These are phyloP conservation scores for Drosophila sucinea DNA, from an alignment of 1,140 invertebrate species.

Conservation along the genomic window DNA sequence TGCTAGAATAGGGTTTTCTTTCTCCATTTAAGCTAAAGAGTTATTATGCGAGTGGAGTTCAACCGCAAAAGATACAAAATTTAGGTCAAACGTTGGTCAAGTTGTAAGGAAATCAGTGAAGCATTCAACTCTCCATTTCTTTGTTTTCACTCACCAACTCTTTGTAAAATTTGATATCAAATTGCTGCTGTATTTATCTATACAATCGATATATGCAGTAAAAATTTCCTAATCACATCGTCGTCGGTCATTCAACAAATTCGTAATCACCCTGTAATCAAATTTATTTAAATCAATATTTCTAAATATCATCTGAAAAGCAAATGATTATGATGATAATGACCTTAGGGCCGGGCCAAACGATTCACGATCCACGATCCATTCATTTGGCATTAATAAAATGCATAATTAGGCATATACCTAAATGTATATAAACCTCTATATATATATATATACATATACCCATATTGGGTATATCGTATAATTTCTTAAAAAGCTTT, in stretches of 20 bases:
- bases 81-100: background rate
- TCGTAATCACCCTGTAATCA: slow-evolving; percentile 17
- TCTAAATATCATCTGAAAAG: slow-evolving; percentile 34
- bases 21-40: background rate
- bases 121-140: background rate
- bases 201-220: background rate
- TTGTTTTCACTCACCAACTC: too few species aligned
- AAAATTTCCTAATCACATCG: background rate
- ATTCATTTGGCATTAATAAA: slow-evolving; percentile 46
- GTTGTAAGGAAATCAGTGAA: background rate
- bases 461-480: background rate
- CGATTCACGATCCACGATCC: slow-evolving; percentile 1
- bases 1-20: slow-evolving; percentile 16
- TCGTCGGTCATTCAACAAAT: background rate
- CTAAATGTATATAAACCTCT: slow-evolving; percentile 31
- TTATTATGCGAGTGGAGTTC: background rate
- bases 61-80: background rate
- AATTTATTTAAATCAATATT: slow-evolving; percentile 57
- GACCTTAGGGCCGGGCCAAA: slow-evolving; percentile 50
- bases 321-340: slow-evolving; percentile 13
- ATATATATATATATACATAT: background rate
- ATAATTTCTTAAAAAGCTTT: slow-evolving; percentile 35
- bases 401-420: slow-evolving; percentile 53
- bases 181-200: background rate
- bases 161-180: too few species aligned